Base-by-base conservation (phyloP, 2,797 vertebrate species). In the Ceryle rudis region DNA sequence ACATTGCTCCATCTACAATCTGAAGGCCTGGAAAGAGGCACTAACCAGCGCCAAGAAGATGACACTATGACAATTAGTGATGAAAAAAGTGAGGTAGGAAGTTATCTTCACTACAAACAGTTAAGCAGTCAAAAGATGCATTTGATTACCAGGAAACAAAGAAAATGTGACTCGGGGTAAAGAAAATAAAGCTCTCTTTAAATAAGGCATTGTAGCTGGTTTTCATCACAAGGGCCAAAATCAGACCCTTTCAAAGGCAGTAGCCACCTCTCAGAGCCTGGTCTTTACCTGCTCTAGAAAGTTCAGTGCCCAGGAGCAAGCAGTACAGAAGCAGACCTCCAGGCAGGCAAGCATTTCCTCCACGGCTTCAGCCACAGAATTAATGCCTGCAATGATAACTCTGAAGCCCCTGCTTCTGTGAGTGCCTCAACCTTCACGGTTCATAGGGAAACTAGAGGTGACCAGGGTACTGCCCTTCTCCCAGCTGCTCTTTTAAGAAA, bases 291-390 rank as follows among this genome's bases (percentile, higher is more conserved):
- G 78, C 71, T 67, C 16, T 18, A 92, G 91, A 95, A 97, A 73
- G 92, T 97, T 97, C 98, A 97, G 97, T 97, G 82, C 81, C 87
- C 79, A 97, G 29, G 95, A 97, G 91, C 94, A 87, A 96, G 78
- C 91, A 85, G 95, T 94, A 33, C 23, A 89, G 60, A 54, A 64
- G 31, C 46, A 61, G 16, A 67, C 13, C 46, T 54, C 51, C 77
- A 44, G 77, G 33, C 29, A 74, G 71, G 39, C 13, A 1, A 81
- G 79, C 9, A 4, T 58, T 65, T 51, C 55, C 49, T 47, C n/a
- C 39, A 2, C 25, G 0, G 37, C 55, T 41, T 14, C 55, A 61
- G 41, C 82, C 9, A 8, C 11, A 64, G 29, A 69, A 75, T 46
- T 37, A 60, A 18, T 14, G 26, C 49, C 74, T 62, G 65, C 73